These are phyloP conservation scores for Auanema freiburgensis DNA, from an alignment of 2,888 invertebrate genomes.

Conservation along the genomic window DNA sequence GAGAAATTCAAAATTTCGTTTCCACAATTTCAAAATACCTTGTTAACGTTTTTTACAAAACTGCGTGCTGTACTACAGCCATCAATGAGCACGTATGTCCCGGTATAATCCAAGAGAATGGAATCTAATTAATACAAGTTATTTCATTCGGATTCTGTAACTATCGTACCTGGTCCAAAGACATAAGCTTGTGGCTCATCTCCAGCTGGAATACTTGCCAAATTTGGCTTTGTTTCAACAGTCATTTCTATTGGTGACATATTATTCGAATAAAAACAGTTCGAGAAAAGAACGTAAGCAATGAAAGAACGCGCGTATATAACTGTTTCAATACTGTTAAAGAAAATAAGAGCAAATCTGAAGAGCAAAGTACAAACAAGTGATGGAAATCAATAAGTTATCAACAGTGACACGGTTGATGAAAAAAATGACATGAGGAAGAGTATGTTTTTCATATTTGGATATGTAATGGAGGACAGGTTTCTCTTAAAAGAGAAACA, in stretches of 20 bases:
- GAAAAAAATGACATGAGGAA: no score
- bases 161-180: constrained; percentile 10
- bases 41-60: no score
- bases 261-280: constrained; percentile 1
- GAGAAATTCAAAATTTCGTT: no score
- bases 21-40: no score
- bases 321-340: background rate
- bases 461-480: no score
- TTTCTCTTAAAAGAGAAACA: no score
- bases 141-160: background rate
- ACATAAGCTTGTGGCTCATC: constrained; percentile 18
- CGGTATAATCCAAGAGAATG: constrained; percentile 17
- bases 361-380: background rate
- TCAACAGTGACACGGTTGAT: no score
- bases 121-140: constrained; percentile 10
- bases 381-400: no score
- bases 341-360: background rate
- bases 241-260: no score
- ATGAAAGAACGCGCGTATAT: constrained; percentile 4
- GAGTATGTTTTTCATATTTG: no score
- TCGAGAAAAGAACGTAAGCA: background rate
- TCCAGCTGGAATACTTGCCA: constrained; percentile 17
- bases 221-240: no score
- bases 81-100: constrained; percentile 14
- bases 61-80: constrained; percentile 2